Evolutionary conservation across 2,797 vertebrate species (phyloP), one percentile per base, ranked within the genome.

Genomic region (Phataginus tricuspis): DNA sequence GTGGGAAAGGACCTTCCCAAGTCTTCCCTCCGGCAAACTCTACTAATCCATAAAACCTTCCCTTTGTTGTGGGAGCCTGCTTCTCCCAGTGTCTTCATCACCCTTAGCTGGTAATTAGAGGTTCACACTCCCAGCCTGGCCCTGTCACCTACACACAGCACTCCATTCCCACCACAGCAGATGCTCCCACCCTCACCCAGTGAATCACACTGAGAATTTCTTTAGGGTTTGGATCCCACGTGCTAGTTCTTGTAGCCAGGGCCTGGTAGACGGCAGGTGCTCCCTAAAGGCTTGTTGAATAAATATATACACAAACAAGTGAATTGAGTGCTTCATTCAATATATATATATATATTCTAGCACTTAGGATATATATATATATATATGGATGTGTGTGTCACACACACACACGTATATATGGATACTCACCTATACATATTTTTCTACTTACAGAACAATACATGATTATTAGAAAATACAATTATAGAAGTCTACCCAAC

Each of bases 21-120:
- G n/a, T 29, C 45, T 94, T 64, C 39, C 75, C 45, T 45, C 74
- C 1, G 1, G 89, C 85, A 69, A 87, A 9, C 16, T 29, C 53
- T 55, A 2, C 90, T 37, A 72, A 87, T 42, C 77, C 71, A 10
- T 63, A 61, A 93, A 92, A 89, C 57, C 63, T 63, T 27, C 42
- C 49, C 91, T 88, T 94, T 94, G 88, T 94, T 94, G 78, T 80
- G 64, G n/a, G 42, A 6, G 29, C n/a, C 49, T 16, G 59, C 10
- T 59, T 37, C 71, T 80, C 49, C 49, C 5, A 4, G 12, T 68
- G 59, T 49, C 55, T 74, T 53, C 7, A 25, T 69, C 72, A 82
- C 83, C 3, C 31, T 64, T 42, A 63, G 53, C 83, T 64, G 77
- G 64, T 37, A 95, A 86, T 95, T 84, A 93, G 55, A 94, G 55